These are phyloP conservation scores for Salticus scenicus DNA, from an alignment of 2,888 invertebrate genomes.

Conservation along the genomic window DNA sequence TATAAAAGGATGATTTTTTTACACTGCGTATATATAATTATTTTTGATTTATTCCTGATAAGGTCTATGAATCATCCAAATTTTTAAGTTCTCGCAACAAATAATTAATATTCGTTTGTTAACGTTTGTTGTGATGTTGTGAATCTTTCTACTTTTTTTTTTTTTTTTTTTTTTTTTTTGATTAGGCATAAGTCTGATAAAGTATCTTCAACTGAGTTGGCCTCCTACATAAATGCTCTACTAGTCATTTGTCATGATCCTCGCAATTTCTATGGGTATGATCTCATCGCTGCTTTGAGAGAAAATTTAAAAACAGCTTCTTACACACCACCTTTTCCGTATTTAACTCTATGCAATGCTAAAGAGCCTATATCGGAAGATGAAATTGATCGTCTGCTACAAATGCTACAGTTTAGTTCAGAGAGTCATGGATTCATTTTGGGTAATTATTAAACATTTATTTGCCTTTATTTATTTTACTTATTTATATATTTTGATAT, in stretches of 20 bases:
- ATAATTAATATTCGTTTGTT: too few species aligned
- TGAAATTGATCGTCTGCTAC: not conserved
- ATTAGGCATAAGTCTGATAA: not conserved
- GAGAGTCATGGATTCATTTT: constrained; percentile 5
- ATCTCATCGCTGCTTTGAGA: not conserved
- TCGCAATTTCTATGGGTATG: constrained; percentile 25
- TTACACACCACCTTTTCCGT: not conserved
- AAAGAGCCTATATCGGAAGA: not conserved
- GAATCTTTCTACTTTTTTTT: too few species aligned
- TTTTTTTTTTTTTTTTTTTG: not conserved
- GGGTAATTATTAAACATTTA: constrained; percentile 11
- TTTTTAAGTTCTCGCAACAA: too few species aligned
- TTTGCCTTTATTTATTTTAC: too few species aligned
- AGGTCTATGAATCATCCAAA: too few species aligned
- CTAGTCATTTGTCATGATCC: constrained; percentile 32
- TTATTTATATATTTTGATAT: too few species aligned
- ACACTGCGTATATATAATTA: too few species aligned
- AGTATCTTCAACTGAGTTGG: constrained; percentile 7
- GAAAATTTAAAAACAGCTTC: not conserved
- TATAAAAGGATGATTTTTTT: too few species aligned
- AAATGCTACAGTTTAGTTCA: not conserved
- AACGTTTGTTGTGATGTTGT: too few species aligned
- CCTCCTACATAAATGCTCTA: constrained; percentile 18
- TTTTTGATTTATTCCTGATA: too few species aligned
- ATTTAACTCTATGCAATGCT: constrained; percentile 18